Evolutionary conservation across 2,113 vertebrate species (phyloP), one percentile per base, ranked within the genome.

Genomic region (Lynx canadensis): DNA sequence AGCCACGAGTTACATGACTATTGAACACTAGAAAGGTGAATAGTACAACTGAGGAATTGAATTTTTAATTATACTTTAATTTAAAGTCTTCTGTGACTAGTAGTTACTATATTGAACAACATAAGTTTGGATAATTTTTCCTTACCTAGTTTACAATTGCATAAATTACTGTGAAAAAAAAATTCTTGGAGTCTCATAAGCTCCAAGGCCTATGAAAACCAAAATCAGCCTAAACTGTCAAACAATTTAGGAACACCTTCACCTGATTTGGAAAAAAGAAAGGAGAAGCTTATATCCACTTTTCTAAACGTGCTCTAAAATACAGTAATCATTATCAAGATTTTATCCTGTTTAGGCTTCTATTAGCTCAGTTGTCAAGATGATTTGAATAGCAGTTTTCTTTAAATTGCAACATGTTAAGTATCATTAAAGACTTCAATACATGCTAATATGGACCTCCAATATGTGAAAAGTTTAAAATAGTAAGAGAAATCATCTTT

Each of bases 241-340:
- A 74, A 86, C 48, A 87, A 69, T 87, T 84, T 97, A 55, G 57
- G 66, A 60, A 96, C 7, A 91, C 1, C 7, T 52, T 91, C 80
- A 97, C n/a, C 52, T 97, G 85, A 85, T 65, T 74, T 94, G 63
- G 45, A 96, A 82, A 93, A 79, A 89, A 63, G 85, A 74, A 57
- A 65, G 48, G 41, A 90, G 65, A 81, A 60, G 78, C 45, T 92
- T 78, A 87, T 78, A 90, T 65, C 31, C 27, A 52, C 78, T 90
- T 94, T 97, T 85, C 66, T 83, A 41, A 97, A 88, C 13, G 94
- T 90, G 45, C 41, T 81, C 50, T 73, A 81, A 57, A 57, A 92
- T 41, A 96, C 9, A 85, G 48, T 97, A 82, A 66, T 88, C 55
- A 88, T 50, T 41, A 91, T 52, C 27, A 86, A 92, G n/a, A 90